Conservation (phyloP, 2,888 invertebrate genomes). For the Orthosia cruda region DNA sequence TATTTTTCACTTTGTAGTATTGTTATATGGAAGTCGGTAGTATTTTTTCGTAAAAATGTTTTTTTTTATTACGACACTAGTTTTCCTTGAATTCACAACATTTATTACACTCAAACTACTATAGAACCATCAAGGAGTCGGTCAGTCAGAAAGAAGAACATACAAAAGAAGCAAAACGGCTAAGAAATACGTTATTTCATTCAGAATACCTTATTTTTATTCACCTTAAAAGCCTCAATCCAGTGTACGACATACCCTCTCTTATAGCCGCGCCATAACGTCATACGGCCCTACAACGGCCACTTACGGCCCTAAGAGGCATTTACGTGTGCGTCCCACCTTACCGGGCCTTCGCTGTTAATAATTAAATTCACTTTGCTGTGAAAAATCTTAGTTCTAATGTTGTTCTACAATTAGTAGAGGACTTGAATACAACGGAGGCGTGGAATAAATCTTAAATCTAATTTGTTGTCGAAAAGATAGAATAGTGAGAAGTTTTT, state of each 20-base stretch:
- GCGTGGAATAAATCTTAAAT: constrained; percentile 33
- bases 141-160: no score
- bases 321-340: constrained; percentile 66
- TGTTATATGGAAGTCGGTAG: no score
- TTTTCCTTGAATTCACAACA: no score
- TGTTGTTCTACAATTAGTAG: constrained; percentile 53
- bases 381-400: constrained; percentile 56
- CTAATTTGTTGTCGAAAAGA: constrained; percentile 22
- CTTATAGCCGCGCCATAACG: constrained; percentile 56
- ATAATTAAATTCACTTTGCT: constrained; percentile 68
- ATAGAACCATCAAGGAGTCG: no score
- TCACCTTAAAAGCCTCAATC: not conserved
- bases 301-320: constrained; percentile 68
- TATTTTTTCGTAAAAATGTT: no score
- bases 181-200: no score
- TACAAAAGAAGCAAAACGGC: no score
- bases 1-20: no score
- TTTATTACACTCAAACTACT: no score
- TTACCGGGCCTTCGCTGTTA: constrained; percentile 60
- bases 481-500: not conserved
- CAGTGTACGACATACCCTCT: constrained; percentile 45
- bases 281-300: constrained; percentile 59
- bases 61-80: no score
- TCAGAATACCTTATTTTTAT: not conserved
- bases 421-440: not conserved